Evolutionary conservation across 2,888 invertebrate genomes (phyloP), one percentile per base, ranked within the genome.

Genomic region (Odontomyia ornata): DNA sequence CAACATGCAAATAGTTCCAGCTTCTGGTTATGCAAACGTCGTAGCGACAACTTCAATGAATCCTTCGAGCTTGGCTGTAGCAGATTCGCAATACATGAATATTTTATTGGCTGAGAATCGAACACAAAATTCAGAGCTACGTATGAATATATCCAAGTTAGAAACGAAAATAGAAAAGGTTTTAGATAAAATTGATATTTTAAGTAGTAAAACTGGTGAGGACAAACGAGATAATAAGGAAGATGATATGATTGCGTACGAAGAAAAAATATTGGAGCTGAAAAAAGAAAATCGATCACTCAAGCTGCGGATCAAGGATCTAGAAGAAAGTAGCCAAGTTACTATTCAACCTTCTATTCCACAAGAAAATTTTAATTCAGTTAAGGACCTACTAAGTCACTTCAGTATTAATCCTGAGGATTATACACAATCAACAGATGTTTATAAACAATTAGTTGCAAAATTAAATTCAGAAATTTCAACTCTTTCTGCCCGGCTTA

Each of bases 81-180:
- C 77, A 43, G 82, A 86, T 1, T 82, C 85, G 80, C 88, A 89
- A 62, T 87, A 87, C 79, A 82, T 90, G 57, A 89, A 89, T 80
- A 85, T 91, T 80, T 86, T 91, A 78, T 82, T 91, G 71, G 86
- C 90, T 1, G 92, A 92, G 84, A 89, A 89, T 76, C 85, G 91
- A 79, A 90, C 90, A 21, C 91, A 91, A 78, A 91, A 91, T 82
- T 88, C 90, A 9, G 92, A 93, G 84, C 84, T 92, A n/a, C 87
- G 92, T 79, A 88, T 91, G 85, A 89, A 89, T 80, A 85, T 92
- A 79, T 86, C 89, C n/a, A 90, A 91, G 82, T 87, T 92, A 80
- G 88, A 89, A 25, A 89, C 89, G 77, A 92, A 91, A 85, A 86
- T 93, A 47, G 91, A 92, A 81, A 88, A 87, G 80, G 85, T 92